Base-by-base conservation (phyloP, 2,113 vertebrate genomes). In the Clarias batrachus region DNA sequence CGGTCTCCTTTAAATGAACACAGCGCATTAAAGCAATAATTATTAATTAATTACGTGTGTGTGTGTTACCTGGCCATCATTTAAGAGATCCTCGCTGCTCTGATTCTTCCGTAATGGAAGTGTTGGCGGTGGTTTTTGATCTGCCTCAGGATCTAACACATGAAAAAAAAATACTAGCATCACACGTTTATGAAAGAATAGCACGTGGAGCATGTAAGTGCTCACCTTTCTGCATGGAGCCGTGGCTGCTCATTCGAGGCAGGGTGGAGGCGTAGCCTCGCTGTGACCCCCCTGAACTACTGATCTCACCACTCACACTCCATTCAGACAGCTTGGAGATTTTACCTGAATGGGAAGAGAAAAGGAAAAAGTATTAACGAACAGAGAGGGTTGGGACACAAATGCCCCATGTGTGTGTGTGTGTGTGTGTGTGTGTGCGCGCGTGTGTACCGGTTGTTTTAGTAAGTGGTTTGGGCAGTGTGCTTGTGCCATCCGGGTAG, bases 11-110 rank as follows among this genome's bases (percentile, higher is more conserved):
- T 25, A 56, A 3, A 30, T 57, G 7, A 30, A 16, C 74, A 56
- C 52, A 54, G 74, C n/a, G 14, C 14, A 30, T 27, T 78, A 19
- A 57, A 78, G 4, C 10, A 25, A 25, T 41, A 71, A 73, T 23
- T 13, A 73, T 10, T 2, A 19, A 7, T 27, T 30, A 57, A 78
- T 48, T 65, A 52, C 14, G n/a, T 59, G 30, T 63, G 59, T 76
- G 12, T n/a, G 65, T n/a, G 30, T 81, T 93, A 98, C 98, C 97
- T 98, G 97, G 14, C 91, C 92, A 63, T 98, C 96, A 78, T 95
- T 90, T 65, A 96, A 90, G 81, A 96, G 95, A 71, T 96, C 97
- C 74, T 98, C 97, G 0, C 95, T 94, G 90, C 94, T 97, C 92
- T 96, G 97, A 93, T 96, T 97, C 33, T 96, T 96, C 73, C 96